Conservation (phyloP, 2,113 vertebrate species). For the Pipra filicauda region DNA sequence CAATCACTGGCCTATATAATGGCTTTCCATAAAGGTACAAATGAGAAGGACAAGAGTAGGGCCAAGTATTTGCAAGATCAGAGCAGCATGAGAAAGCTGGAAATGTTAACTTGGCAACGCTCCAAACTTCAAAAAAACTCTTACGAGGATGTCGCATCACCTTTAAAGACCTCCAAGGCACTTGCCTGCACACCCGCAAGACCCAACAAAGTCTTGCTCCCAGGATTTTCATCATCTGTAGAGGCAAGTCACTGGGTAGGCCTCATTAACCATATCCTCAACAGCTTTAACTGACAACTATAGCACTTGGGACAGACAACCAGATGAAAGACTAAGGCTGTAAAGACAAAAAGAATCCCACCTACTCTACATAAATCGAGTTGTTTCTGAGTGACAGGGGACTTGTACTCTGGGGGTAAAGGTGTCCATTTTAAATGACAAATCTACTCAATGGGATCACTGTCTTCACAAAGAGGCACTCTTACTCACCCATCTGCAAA, state of each 20-base stretch:
- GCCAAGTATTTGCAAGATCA: background rate
- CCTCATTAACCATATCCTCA: background rate
- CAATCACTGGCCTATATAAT: background rate
- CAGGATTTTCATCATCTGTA: background rate
- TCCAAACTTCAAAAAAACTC: background rate
- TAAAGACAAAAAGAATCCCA: background rate
- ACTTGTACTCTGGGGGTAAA: conserved; percentile 32
- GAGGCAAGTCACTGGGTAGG: background rate
- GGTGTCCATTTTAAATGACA: conserved; percentile 45
- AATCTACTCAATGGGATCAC: background rate
- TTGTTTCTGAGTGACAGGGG: conserved; percentile 32
- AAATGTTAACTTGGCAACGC: background rate
- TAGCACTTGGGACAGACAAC: background rate
- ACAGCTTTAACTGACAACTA: background rate
- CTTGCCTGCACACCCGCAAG: rapidly evolving
- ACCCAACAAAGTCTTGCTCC: background rate
- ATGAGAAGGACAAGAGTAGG: background rate
- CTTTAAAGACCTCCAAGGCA: background rate
- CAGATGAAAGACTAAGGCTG: background rate
- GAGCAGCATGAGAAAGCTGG: background rate
- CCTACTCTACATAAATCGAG: background rate
- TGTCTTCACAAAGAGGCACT: conserved; percentile 43
- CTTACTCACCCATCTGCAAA: conserved; percentile 17
- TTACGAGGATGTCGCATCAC: background rate
- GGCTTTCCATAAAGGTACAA: background rate